Base-by-base conservation (phyloP, 2,113 vertebrate species). In the Tonatia bakeri region DNA sequence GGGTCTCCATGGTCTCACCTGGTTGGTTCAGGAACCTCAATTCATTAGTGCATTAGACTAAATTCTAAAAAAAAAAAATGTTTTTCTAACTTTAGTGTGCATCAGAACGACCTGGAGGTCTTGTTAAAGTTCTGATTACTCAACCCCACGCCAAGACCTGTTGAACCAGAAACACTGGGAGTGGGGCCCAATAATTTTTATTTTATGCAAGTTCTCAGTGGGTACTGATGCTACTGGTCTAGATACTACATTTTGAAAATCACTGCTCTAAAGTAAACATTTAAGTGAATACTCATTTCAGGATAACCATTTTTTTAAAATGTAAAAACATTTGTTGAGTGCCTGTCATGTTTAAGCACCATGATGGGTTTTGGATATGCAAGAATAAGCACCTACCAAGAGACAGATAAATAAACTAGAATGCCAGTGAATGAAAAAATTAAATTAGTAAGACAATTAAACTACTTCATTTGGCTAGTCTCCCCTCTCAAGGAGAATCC, bases 391-490 rank as follows among this genome's bases (percentile, higher is more conserved):
- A 67, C 28, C 28, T 73, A 89, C 20, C n/a, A 59, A 47, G 33
- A 95, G 40, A 87, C 1, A 89, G 38, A 67, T 54, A 96, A 94
- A 86, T 91, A 93, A 90, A 77, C 12, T 31, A 73, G 64, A 70
- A 85, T 91, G 61, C 67, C 79, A 87, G 31, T 54, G 82, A 47
- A 28, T 91, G 19, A 28, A 80, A 88, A 95, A 56, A 64, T 73
- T 85, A 91, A 79, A 91, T 70, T 56, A 64, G 61, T n/a, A 92
- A 91, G 43, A 14, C 54, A 87, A 79, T 89, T 47, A 22, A 86
- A 56, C 22, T 65, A 70, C 28, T 90, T 89, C 5, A 83, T 75
- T 86, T 56, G 38, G 65, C 56, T 91, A 20, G n/a, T 59, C 2
- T 94, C 33, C 91, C 45, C 40, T 88, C 61, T 72, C 7, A 79